Conservation (phyloP, 2,888 invertebrate genomes). For the Sturmia bella region DNA sequence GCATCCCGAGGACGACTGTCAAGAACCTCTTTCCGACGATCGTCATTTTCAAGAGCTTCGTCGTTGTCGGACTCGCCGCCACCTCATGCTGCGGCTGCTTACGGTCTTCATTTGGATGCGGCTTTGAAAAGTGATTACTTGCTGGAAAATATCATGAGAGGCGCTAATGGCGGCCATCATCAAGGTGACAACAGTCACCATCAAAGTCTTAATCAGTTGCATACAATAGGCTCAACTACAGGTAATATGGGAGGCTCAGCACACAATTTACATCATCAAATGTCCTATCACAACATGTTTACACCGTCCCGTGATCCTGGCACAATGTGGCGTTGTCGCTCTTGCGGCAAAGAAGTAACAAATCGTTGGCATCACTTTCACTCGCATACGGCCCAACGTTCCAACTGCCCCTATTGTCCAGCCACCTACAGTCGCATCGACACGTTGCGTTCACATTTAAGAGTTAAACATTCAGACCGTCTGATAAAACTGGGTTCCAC, state of each 20-base stretch:
- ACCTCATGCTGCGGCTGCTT: slow-evolving; percentile 78
- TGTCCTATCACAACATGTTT: slow-evolving; percentile 93
- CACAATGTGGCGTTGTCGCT: slow-evolving; percentile 90
- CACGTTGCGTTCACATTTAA: slow-evolving; percentile 91
- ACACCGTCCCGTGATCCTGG: slow-evolving; percentile 87
- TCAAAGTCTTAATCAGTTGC: slow-evolving; percentile 75
- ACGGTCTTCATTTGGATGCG: slow-evolving; percentile 80
- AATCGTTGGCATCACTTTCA: slow-evolving; percentile 95
- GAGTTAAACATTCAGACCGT: slow-evolving; percentile 86
- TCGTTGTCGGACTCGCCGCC: slow-evolving; percentile 78
- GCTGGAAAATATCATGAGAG: slow-evolving; percentile 77
- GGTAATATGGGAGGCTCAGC: slow-evolving; percentile 70
- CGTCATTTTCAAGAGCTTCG: slow-evolving; percentile 77
- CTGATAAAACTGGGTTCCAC: slow-evolving; percentile 80
- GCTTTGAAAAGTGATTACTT: slow-evolving; percentile 80
- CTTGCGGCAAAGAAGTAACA: slow-evolving; percentile 92
- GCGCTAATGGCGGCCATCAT: slow-evolving; percentile 72
- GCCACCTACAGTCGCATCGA: slow-evolving; percentile 94
- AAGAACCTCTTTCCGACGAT: slow-evolving; percentile 68
- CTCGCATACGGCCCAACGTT: slow-evolving; percentile 90
- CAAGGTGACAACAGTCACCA: slow-evolving; percentile 70
- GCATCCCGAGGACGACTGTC: slow-evolving; percentile 79
- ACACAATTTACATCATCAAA: slow-evolving; percentile 82
- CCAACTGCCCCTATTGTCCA: slow-evolving; percentile 91
- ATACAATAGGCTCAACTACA: slow-evolving; percentile 72